Conservation (phyloP, 2,888 invertebrate genomes). For the Volucella inflata region DNA sequence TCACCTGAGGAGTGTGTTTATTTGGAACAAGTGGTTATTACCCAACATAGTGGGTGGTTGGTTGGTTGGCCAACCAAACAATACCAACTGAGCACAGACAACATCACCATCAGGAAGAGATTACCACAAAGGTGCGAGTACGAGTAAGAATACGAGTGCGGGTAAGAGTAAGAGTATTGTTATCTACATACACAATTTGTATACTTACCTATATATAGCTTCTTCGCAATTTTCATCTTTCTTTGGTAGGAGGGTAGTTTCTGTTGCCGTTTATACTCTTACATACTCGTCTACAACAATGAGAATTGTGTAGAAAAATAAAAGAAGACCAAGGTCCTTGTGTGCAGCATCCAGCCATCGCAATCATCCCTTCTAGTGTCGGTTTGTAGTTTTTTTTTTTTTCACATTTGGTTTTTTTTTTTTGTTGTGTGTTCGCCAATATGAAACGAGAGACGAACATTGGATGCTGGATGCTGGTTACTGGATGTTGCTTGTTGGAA, state of each 20-base stretch:
- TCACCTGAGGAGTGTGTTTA: slow-evolving; percentile 75
- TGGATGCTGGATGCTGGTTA: slow-evolving; percentile 46
- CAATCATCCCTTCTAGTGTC: slow-evolving; percentile 55
- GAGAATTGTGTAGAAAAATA: slow-evolving; percentile 23
- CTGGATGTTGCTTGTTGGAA: slow-evolving; percentile 7
- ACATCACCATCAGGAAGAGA: slow-evolving; percentile 71
- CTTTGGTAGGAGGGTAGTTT: slow-evolving; percentile 53
- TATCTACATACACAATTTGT: slow-evolving; percentile 74
- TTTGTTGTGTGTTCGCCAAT: slow-evolving; percentile 47
- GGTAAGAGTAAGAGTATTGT: slow-evolving; percentile 40
- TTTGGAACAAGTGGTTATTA: slow-evolving; percentile 75
- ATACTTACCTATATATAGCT: slow-evolving; percentile 43
- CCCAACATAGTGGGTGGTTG: slow-evolving; percentile 24
- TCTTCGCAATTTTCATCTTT: slow-evolving; percentile 18
- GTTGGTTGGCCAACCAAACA: slow-evolving; percentile 34
- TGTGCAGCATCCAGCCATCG: slow-evolving; percentile 57
- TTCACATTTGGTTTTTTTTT: too few species aligned
- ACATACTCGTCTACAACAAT: slow-evolving; percentile 19
- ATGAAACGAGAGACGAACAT: slow-evolving; percentile 54
- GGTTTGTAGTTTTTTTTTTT: slow-evolving; percentile 14
- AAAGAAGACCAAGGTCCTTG: slow-evolving; percentile 72
- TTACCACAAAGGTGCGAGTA: slow-evolving; percentile 62
- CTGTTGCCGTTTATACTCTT: slow-evolving; percentile 32
- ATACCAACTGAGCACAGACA: slow-evolving; percentile 12
- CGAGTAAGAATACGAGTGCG: too few species aligned